phyloP scores from a whole-genome alignment of 2,113 vertebrate species.

The Meriones unguiculatus region DNA sequence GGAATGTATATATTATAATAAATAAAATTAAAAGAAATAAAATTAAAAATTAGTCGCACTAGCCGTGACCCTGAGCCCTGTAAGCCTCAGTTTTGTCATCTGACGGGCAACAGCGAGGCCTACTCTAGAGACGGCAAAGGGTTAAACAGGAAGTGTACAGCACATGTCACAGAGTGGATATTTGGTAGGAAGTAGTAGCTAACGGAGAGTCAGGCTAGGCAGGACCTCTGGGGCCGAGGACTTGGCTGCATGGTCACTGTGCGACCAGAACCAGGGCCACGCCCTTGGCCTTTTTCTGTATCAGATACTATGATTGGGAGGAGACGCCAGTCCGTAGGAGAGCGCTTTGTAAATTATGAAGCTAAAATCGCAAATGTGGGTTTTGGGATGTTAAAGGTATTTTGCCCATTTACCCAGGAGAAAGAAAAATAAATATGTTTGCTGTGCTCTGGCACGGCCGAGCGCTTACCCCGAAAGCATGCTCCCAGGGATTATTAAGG shows the following conservation, averaged over 20 bases:
- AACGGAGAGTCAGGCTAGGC: not conserved
- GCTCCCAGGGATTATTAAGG: not conserved
- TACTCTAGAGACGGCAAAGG: not conserved
- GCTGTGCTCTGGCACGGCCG: not conserved
- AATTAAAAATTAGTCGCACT: too few relatives aligned
- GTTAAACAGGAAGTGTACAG: not conserved
- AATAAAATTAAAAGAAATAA: not conserved
- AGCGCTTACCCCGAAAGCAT: not conserved
- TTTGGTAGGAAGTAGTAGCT: not conserved
- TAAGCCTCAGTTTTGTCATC: not conserved
- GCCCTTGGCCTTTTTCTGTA: not conserved
- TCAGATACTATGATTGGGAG: fast-evolving
- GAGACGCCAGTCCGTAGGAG: not conserved
- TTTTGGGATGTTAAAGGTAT: not conserved
- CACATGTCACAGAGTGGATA: fast-evolving
- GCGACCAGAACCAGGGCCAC: not conserved
- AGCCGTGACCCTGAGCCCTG: not conserved
- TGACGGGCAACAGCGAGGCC: not conserved
- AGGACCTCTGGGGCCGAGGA: not conserved
- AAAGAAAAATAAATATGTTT: not conserved
- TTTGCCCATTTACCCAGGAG: not conserved
- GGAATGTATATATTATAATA: too few relatives aligned
- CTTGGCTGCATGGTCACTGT: not conserved
- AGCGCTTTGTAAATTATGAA: not conserved
- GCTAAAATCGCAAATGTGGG: not conserved